Evolutionary conservation across 1,140 invertebrate genomes (phyloP), one percentile per base, ranked within the genome.

Genomic region (Atopsyche davidsoni): DNA sequence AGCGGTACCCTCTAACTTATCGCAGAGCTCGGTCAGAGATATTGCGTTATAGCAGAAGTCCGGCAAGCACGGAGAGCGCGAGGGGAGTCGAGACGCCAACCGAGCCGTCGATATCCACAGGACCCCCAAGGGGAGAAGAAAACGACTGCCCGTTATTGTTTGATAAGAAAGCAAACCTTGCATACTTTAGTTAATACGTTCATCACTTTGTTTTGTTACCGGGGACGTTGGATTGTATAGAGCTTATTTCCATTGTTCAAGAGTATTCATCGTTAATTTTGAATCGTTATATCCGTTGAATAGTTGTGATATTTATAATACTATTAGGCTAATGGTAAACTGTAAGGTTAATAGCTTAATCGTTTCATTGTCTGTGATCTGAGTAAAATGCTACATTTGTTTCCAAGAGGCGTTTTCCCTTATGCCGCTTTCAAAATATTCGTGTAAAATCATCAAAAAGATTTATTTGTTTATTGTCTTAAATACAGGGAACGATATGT

Each of bases 41-140:
- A 41, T 57, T 10, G 55, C 55, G 42, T 57, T 57, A 57, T 57
- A 57, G 55, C 55, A 39, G 32, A 57, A 53, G 43, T 49, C 40
- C 14, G 42, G 38, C 11, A 21, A 39, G 16, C 38, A 34, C 23
- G 13, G 32, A 25, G 18, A 21, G 44, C 10, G 31, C 9, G n/a
- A 35, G 32, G 13, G 41, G 16, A 51, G 14, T 31, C 16, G 21
- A 11, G 32, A 35, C 19, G 13, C 24, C 6, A 35, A 31, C 7
- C n/a, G 32, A 11, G 2, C 23, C 2, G 38, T 11, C 28, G 39
- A 55, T 4, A 34, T 11, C 34, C 14, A 6, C 28, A 9, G 49
- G 49, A 17, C 23, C 43, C 18, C 7, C 34, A 13, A 34, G 31
- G 3, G 13, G 17, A n/a, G 52, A 22, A 49, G 46, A 32, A 57